These are phyloP conservation scores for Diglossa cyanea DNA, from an alignment of 2,797 vertebrate species.

Conservation along the genomic window DNA sequence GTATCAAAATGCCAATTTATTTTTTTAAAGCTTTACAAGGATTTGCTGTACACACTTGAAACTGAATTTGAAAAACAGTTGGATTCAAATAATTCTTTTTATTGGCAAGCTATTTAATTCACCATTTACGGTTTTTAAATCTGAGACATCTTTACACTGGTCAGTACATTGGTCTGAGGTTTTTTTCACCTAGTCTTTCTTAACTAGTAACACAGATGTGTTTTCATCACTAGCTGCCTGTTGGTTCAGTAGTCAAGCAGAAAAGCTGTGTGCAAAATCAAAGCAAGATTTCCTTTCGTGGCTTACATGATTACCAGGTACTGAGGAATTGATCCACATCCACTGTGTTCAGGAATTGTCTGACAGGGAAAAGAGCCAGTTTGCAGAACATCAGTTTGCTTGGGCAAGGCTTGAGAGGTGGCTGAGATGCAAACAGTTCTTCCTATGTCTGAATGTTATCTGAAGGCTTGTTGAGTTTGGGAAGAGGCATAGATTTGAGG, in stretches of 20 bases:
- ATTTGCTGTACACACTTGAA: conserved; percentile 16
- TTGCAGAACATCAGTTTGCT: background rate
- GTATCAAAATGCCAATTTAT: background rate
- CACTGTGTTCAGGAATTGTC: background rate
- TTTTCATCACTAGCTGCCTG: background rate
- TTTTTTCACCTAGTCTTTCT: background rate
- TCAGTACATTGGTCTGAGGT: background rate
- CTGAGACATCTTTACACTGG: background rate
- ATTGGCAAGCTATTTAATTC: background rate
- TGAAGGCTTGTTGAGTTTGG: background rate
- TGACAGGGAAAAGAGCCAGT: background rate
- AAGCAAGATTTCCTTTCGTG: background rate
- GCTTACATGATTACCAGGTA: background rate
- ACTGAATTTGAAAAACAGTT: background rate
- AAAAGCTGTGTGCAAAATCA: background rate
- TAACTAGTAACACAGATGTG: background rate
- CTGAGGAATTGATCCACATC: background rate
- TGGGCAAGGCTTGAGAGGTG: background rate
- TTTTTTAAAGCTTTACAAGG: background rate
- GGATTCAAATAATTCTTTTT: background rate
- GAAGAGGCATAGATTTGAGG: background rate
- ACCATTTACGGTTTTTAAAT: background rate
- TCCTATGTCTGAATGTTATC: background rate
- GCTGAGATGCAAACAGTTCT: background rate
- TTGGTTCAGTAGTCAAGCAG: background rate